A percentile compares a stretch with the other conserved stretches of the same genome.
These are phyloP conservation scores for Pelusios castaneus DNA, from an alignment of 2,113 vertebrate species.

Conservation along the genomic window DNA sequence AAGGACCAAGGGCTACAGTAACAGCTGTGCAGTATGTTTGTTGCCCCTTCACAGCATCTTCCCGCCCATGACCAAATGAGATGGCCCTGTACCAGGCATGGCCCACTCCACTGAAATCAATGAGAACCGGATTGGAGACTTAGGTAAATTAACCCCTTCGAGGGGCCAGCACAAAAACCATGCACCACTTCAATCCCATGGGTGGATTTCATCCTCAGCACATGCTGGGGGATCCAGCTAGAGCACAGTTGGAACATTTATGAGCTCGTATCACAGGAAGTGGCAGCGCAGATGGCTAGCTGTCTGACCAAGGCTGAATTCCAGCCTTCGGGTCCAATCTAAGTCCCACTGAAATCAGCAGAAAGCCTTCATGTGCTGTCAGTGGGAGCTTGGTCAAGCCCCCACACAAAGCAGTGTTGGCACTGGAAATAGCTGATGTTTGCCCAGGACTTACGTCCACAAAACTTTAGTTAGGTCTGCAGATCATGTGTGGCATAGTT, in stretches of 20 bases:
- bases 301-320: neutral
- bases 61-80: neutral
- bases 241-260: neutral
- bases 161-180: neutral
- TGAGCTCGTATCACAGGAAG: neutral
- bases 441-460: neutral
- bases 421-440: neutral
- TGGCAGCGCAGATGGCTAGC: neutral
- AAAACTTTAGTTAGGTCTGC: neutral
- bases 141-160: neutral
- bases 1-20: neutral
- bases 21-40: neutral
- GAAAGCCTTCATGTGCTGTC: neutral
- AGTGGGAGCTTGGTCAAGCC: neutral
- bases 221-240: neutral
- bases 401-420: neutral
- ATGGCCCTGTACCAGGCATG: neutral
- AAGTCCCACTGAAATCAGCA: neutral
- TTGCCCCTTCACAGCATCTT: neutral
- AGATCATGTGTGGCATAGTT: neutral
- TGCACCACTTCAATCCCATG: neutral
- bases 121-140: neutral
- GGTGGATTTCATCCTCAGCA: no score
- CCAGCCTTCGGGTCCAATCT: neutral
- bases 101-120: neutral